Conservation (phyloP, 1,140 invertebrate species). For the Ganaspis sp. region DNA sequence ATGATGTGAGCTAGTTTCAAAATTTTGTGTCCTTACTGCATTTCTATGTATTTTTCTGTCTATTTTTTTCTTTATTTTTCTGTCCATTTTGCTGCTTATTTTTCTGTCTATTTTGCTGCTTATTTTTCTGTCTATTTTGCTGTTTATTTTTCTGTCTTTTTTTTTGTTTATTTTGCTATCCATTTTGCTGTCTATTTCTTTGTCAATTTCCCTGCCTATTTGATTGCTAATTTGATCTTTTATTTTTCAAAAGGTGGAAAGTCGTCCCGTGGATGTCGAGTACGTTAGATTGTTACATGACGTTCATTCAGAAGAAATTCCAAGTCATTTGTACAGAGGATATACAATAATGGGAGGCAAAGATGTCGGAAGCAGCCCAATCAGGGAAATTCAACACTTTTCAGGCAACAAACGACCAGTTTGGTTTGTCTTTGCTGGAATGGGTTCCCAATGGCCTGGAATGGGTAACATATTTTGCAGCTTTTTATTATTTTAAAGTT, state of each 20-base stretch:
- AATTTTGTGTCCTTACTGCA: too few relatives aligned
- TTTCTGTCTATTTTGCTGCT: too few relatives aligned
- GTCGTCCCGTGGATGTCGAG: slow-evolving; percentile 78
- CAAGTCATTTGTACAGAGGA: slow-evolving; percentile 80
- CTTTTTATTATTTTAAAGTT: background rate
- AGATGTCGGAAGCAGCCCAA: slow-evolving; percentile 66
- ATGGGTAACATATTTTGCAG: slow-evolving; percentile 80
- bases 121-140: too few relatives aligned
- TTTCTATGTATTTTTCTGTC: too few relatives aligned
- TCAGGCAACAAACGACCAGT: slow-evolving; percentile 81
- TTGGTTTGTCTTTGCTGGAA: slow-evolving; percentile 93
- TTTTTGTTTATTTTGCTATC: too few relatives aligned
- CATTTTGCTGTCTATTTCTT: too few relatives aligned
- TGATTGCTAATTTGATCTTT: too few relatives aligned
- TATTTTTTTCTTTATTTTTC: too few relatives aligned
- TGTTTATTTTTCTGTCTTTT: too few relatives aligned
- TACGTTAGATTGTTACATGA: slow-evolving; percentile 77
- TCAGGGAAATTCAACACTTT: slow-evolving; percentile 78
- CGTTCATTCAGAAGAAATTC: slow-evolving; percentile 76
- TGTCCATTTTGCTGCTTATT: too few relatives aligned
- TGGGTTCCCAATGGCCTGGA: slow-evolving; percentile 92
- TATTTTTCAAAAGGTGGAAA: slow-evolving; percentile 63
- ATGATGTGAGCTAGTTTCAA: slow-evolving; percentile 74
- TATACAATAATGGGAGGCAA: slow-evolving; percentile 75
- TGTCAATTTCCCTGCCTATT: too few relatives aligned